A percentile compares a stretch with the other conserved stretches of the same genome.
These are phyloP conservation scores for Drosophila tani DNA, from an alignment of 1,140 invertebrate genomes.

Conservation along the genomic window DNA sequence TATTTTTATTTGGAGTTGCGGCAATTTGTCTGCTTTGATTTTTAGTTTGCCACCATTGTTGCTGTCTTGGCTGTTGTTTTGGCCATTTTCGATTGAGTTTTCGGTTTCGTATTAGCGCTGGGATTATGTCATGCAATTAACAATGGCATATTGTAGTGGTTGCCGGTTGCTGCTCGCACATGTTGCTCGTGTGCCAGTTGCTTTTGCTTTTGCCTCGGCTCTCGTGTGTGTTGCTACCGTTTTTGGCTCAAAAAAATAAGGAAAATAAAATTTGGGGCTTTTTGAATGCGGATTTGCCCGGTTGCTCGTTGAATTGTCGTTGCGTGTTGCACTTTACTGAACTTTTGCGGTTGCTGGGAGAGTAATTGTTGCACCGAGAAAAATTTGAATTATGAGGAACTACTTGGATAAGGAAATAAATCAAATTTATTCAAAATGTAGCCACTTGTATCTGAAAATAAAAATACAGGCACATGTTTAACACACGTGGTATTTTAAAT, in stretches of 20 bases:
- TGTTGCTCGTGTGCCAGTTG: conserved; percentile 53
- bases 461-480: neutral
- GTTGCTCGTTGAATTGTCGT: conserved; percentile 51
- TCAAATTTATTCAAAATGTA: too few species aligned
- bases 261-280: conserved; percentile 43
- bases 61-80: conserved; percentile 22
- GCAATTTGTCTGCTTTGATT: conserved; percentile 66
- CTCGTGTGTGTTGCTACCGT: conserved; percentile 57
- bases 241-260: conserved; percentile 49
- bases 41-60: conserved; percentile 50
- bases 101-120: conserved; percentile 73
- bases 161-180: conserved; percentile 29
- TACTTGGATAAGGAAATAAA: too few species aligned
- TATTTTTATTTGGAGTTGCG: conserved; percentile 36
- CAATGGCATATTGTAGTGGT: conserved; percentile 70
- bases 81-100: conserved; percentile 71
- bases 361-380: conserved; percentile 29
- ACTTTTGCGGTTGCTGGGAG: conserved; percentile 51
- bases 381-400: neutral
- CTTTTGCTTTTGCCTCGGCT: conserved; percentile 48
- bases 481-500: too few species aligned
- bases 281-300: conserved; percentile 44
- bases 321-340: conserved; percentile 75
- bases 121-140: conserved; percentile 83
- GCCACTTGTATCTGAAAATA: neutral